phyloP scores from a whole-genome alignment of 2,797 vertebrate species.

The Cossypha polioptera region DNA sequence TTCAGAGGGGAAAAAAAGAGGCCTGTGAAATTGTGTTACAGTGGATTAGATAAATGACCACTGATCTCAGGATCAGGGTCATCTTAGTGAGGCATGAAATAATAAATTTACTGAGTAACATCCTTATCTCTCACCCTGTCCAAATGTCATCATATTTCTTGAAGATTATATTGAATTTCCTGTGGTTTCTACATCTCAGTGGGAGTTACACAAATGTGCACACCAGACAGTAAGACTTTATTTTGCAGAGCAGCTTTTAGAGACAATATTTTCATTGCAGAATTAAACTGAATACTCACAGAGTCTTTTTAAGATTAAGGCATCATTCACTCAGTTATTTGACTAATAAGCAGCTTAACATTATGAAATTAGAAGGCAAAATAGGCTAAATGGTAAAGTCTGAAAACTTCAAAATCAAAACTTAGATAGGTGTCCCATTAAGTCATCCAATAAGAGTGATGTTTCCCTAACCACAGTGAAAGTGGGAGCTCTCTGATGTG shows the following conservation, averaged over 20 bases:
- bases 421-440: background rate
- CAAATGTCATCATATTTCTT: background rate
- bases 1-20: background rate
- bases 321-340: background rate
- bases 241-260: background rate
- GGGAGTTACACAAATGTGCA: background rate
- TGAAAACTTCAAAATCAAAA: background rate
- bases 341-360: background rate
- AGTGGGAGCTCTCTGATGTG: background rate
- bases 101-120: constrained; percentile 6
- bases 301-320: background rate
- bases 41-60: background rate
- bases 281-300: background rate
- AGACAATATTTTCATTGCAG: background rate
- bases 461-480: background rate
- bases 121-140: background rate
- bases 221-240: background rate
- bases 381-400: background rate
- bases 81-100: background rate
- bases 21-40: background rate
- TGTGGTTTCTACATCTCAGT: background rate
- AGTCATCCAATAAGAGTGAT: background rate
- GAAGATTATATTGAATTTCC: background rate
- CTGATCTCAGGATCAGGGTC: background rate
- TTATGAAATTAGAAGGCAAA: background rate